Evolutionary conservation across 2,797 vertebrate species (phyloP).

Genomic region (Champsocephalus esox): DNA sequence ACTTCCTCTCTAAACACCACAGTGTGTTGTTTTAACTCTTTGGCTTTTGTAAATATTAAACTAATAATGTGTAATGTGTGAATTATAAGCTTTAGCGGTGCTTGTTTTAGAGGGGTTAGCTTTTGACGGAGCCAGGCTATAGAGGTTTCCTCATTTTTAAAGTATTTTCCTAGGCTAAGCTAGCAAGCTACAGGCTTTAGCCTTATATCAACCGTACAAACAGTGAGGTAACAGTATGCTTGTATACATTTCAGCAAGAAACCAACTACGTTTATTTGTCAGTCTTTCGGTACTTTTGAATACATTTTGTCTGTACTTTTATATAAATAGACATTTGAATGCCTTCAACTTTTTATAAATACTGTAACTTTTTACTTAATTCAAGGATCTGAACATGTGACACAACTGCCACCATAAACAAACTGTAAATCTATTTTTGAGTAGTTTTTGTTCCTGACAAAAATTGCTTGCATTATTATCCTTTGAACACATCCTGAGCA

Average conservation of each 20-base stretch:
- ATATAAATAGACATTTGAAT: not conserved
- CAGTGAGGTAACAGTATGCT: not conserved
- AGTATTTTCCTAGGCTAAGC: not conserved
- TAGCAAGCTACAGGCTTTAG: not conserved
- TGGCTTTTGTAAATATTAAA: too few relatives aligned
- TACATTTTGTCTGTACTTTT: not conserved
- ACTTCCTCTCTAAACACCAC: not conserved
- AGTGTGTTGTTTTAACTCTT: not conserved
- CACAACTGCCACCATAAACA: not conserved
- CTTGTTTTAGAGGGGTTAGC: not conserved
- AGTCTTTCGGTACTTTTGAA: not conserved
- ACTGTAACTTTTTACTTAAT: not conserved
- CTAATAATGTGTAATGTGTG: not conserved
- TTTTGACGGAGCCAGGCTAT: not conserved
- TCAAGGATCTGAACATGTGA: not conserved
- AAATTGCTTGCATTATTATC: slow-evolving; percentile 4
- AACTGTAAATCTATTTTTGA: not conserved
- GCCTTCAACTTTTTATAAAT: not conserved
- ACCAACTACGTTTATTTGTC: not conserved
- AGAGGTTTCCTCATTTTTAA: not conserved
- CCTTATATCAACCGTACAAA: not conserved
- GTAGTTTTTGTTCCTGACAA: not conserved
- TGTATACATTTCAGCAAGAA: not conserved
- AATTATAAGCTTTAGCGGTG: not conserved
- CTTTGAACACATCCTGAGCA: not conserved